Base-by-base conservation (phyloP, 30 jellyfish, hydroid and myxozoan genomes). In the Nemopilema nomurai region DNA sequence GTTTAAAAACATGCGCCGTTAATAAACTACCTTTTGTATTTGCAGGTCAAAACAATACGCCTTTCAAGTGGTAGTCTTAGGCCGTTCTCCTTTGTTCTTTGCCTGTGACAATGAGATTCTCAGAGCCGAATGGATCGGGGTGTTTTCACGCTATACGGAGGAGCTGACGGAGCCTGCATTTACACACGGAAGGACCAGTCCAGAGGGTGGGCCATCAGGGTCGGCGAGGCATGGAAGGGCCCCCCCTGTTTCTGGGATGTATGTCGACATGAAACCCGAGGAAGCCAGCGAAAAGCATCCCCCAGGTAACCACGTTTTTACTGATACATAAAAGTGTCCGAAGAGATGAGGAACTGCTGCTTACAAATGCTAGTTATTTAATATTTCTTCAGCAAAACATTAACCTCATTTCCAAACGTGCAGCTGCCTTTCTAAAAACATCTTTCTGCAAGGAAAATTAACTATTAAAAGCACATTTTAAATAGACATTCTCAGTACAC, bases 31-130 rank as follows among this genome's bases (percentile, higher is more conserved):
- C 13, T 41, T 41, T 3, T 3, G 13, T 13, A 41, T 41, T 41
- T 0, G 8, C 31, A 77, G 86, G 67, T 91, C 97, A 26, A 73
- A 91, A 57, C 96, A 75, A 29, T 91, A 63, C 69, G 97, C 97
- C 21, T 91, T 91, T 57, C 96, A 91, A 82, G 96, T 91, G 4
- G 96, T 91, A 22, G 84, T 82, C 16, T 69, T 73, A 49, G 96
- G 86, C 49, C 87, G 88, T 18, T 79, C 91, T 1, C 90, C 96
- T 0, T 76, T 91, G n/a, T 53, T 91, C 64, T 72, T 91, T n/a
- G 97, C 96, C 32, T 91, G 97, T 51, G 97, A 91, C 62, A 91
- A 91, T 62, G 89, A 91, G 67, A 50, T 80, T 50, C 75, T 91
- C 76, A 68, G 88, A 33, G 65, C 52, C n/a, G 97, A 91, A 69